Evolutionary conservation across 1,140 invertebrate genomes (phyloP), one percentile per base, ranked within the genome.

Genomic region (Micrasema longulum): DNA sequence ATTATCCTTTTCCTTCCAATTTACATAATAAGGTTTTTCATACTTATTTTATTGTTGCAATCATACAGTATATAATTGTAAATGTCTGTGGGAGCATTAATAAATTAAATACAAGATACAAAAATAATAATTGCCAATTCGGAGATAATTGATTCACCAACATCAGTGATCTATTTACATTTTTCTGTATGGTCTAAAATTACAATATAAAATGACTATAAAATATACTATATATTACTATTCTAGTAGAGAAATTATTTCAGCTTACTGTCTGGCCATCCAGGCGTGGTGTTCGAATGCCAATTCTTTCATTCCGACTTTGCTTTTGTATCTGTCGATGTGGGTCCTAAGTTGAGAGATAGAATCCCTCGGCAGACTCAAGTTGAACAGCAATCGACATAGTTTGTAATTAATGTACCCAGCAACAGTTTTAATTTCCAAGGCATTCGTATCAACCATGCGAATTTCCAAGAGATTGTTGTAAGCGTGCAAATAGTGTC

Each of bases 341-440:
- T 98, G 96, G 76, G 91, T 90, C 75, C 94, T 91, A 78, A 99
- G 97, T 80, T 99, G 96, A 71, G 92, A 89, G 76, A 99, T 97
- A 7, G 97, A 92, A 87, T 99, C 97, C 77, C 97, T 85, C 1
- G 96, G 95, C 63, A 93, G 87, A 82, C 93, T 97, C 63, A 97
- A 84, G 75, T 89, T 88, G 84, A 99, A 99, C 79, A 95, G 90
- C 71, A 98, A 80, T 72, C 91, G 88, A 78, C 96, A 99, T 48
- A 98, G 88, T 85, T 99, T 98, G 79, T 97, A 99, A 82, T 95
- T 98, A 14, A 99, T 91, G 76, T 97, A 95, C 9, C 96, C 94
- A 63, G 95, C 97, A n/a, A 99, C 88, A 23, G 92, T 95, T 84
- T 97, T 95, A 5, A 99, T 91, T 87, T 99, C 97, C 79, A 96